Conservation (phyloP, 2,113 vertebrate species). For the Pelodiscus sinensis region DNA sequence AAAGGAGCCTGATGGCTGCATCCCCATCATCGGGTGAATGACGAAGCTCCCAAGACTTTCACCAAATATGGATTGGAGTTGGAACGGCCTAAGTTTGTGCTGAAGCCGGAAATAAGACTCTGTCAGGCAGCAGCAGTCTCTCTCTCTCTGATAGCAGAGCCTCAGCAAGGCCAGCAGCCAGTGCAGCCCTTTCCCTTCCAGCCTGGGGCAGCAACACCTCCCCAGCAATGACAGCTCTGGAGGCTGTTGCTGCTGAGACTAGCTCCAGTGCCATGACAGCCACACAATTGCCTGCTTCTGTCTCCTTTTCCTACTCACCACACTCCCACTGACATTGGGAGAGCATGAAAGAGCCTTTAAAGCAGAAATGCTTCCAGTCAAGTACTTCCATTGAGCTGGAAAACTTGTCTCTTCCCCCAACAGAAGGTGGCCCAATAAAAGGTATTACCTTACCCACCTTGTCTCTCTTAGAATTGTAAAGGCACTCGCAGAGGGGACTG, state of each 20-base stretch:
- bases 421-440: not conserved
- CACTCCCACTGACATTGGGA: not conserved
- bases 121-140: not conserved
- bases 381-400: not conserved
- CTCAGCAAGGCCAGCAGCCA: not conserved
- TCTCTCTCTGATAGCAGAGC: not conserved
- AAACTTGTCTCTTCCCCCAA: not conserved
- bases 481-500: not conserved
- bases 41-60: constrained; percentile 67
- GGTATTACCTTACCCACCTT: not conserved
- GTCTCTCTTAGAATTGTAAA: not conserved
- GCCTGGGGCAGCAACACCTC: not conserved
- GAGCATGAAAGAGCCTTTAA: not conserved
- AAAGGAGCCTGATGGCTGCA: not conserved
- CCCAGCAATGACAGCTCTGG: no score
- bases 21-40: constrained; percentile 40
- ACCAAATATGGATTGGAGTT: constrained; percentile 76
- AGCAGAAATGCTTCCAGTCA: not conserved
- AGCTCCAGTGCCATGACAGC: not conserved
- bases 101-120: constrained; percentile 26
- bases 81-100: constrained; percentile 47
- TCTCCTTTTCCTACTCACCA: not conserved
- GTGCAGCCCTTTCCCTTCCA: not conserved
- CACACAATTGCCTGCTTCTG: not conserved
- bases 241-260: not conserved